Evolutionary conservation across 2,113 vertebrate genomes (phyloP).

Genomic region (Phylloscopus trochilus): DNA sequence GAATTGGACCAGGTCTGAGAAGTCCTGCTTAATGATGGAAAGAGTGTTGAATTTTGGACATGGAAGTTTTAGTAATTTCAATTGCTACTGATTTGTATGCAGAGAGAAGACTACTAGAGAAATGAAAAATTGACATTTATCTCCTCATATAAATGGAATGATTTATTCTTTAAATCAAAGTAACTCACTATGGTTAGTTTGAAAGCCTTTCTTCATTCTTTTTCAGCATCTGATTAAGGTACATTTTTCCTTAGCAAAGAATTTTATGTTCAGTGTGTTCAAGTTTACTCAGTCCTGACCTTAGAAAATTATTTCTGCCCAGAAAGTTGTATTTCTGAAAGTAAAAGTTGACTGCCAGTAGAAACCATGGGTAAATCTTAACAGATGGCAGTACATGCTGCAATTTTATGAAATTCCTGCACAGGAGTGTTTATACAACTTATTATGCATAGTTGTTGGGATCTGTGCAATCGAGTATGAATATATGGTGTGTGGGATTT

Average conservation of each 20-base stretch:
- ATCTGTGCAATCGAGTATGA: background rate
- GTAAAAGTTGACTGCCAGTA: background rate
- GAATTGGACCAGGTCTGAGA: background rate
- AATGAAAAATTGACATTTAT: constrained; percentile 39
- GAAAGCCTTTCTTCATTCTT: background rate
- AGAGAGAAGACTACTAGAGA: background rate
- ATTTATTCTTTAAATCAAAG: constrained; percentile 43
- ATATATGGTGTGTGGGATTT: background rate
- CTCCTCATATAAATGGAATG: background rate
- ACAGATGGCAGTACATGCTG: constrained; percentile 9
- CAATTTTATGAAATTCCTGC: constrained; percentile 1
- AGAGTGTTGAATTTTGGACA: background rate
- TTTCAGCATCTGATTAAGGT: background rate
- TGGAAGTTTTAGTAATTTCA: background rate
- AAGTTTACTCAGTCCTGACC: background rate
- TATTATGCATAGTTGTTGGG: background rate
- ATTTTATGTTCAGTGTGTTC: background rate
- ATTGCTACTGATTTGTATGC: constrained; percentile 14
- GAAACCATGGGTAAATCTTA: constrained; percentile 14
- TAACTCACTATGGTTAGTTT: background rate
- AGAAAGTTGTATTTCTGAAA: constrained; percentile 3
- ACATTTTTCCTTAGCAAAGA: background rate
- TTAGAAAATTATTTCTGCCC: constrained; percentile 17
- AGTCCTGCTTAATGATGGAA: background rate
- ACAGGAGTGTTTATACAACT: background rate